Evolutionary conservation across 2,797 vertebrate genomes (phyloP).

Genomic region (Myripristis murdjan): DNA sequence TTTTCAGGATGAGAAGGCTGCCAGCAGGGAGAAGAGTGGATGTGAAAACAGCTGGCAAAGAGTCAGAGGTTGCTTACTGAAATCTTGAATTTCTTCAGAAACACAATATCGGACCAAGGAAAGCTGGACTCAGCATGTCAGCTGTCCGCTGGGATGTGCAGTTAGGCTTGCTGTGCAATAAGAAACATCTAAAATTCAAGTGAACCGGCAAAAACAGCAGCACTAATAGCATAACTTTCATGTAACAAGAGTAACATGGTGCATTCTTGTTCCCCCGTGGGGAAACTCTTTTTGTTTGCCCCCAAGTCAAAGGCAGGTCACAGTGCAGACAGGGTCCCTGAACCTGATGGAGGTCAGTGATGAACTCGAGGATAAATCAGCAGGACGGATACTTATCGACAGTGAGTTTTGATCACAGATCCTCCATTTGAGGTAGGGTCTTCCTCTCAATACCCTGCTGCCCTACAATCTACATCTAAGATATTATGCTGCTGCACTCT

Average conservation of each 20-base stretch:
- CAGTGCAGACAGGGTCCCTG: conserved; percentile 25
- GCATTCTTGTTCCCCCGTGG: conserved; percentile 22
- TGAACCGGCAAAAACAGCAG: not conserved
- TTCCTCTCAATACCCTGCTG: conserved; percentile 1
- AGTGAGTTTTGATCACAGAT: conserved; percentile 1
- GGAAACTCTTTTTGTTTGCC: conserved; percentile 10
- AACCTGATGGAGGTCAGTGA: too few relatives aligned
- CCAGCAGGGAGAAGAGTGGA: conserved; percentile 54
- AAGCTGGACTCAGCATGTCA: conserved; percentile 14
- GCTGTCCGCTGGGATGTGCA: not conserved
- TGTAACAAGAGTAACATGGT: conserved; percentile 28
- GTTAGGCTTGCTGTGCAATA: not conserved
- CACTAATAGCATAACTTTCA: not conserved
- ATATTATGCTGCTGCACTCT: conserved; percentile 2
- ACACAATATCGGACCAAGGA: conserved; percentile 38
- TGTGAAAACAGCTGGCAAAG: conserved; percentile 58
- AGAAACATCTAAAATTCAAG: not conserved
- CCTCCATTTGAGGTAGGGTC: conserved; percentile 13
- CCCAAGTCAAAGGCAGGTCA: conserved; percentile 39
- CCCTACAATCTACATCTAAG: conserved; percentile 4
- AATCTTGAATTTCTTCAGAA: conserved; percentile 51
- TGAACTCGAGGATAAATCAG: not conserved
- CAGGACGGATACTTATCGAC: not conserved
- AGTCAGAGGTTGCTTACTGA: conserved; percentile 34
- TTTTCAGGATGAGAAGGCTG: conserved; percentile 63